phyloP scores from a whole-genome alignment of 2,797 vertebrate genomes.

The Crax fasciolata region DNA sequence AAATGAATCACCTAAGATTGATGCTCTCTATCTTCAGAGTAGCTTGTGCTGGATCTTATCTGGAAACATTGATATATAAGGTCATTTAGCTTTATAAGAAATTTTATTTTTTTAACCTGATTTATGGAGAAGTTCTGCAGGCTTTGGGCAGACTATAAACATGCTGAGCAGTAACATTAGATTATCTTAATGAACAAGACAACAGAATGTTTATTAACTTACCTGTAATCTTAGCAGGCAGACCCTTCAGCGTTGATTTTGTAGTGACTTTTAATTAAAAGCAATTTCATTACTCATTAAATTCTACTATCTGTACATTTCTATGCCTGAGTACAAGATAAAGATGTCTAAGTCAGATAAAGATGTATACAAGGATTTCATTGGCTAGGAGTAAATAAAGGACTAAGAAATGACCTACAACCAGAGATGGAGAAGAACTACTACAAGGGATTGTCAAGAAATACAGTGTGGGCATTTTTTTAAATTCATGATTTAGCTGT shows the following conservation, averaged over 20 bases:
- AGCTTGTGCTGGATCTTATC: constrained; percentile 33
- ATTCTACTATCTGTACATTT: not conserved
- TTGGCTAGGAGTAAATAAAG: not conserved
- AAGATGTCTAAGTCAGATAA: not conserved
- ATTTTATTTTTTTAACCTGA: constrained; percentile 15
- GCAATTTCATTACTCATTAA: not conserved
- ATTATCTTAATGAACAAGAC: not conserved
- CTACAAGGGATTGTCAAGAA: not conserved
- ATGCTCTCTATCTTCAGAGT: constrained; percentile 44
- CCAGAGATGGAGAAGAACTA: not conserved
- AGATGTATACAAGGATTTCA: not conserved
- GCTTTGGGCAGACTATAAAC: not conserved
- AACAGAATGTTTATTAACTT: constrained; percentile 36
- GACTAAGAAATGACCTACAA: not conserved
- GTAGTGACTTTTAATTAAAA: constrained; percentile 34
- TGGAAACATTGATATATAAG: constrained; percentile 38
- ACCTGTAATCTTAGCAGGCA: not conserved
- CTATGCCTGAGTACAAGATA: not conserved
- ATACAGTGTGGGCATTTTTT: not conserved
- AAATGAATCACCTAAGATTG: constrained; percentile 57
- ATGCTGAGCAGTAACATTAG: not conserved
- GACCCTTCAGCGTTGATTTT: not conserved
- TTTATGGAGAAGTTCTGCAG: constrained; percentile 5
- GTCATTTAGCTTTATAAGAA: constrained; percentile 55
- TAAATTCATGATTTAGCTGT: not conserved